Evolutionary conservation across 2,797 vertebrate species (phyloP), one percentile per base, ranked within the genome.

Genomic region (Sebastes iracundus): DNA sequence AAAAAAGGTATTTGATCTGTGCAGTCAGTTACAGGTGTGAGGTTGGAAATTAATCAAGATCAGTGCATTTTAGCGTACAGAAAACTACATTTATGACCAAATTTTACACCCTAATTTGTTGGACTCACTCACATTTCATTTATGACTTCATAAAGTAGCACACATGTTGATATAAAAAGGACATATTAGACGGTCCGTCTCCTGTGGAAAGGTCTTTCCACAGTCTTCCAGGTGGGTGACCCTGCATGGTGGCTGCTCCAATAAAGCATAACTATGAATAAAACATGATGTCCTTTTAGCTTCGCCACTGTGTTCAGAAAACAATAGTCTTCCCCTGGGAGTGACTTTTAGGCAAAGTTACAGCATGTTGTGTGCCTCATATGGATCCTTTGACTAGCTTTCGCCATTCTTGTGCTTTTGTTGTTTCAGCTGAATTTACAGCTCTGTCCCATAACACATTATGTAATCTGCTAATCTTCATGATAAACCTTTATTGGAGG

Each of bases 201-300:
- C 23, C 38, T 42, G 38, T 42, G 38, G 38, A 28, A 27, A 71
- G 75, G 75, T 67, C 72, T 80, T 12, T 77, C 30, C 46, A 33
- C 46, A 49, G 25, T 27, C 72, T 74, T 71, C 77, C 79, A 84
- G 72, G 63, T 58, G 71, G 35, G 62, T 74, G 72, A 78, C 58
- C 66, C 75, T 64, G 35, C 53, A 62, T 16, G 35, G 30, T 70
- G 69, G 49, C 60, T 67, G 53, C 33, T 69, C 52, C 72, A 70
- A 69, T 70, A 75, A 75, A 82, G 20, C 61, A 16, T n/a, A 64
- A 74, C 42, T 65, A 87, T 87, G 80, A 90, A 91, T 87, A 85
- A 92, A 91, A 84, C 76, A 92, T 80, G 0, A 22, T 4, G 67
- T 77, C 75, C 71, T 85, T 82, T 85, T 60, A 85, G 68, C 75